phyloP scores from a whole-genome alignment of 1,140 invertebrate genomes.

The Trinorchestia longiramus region DNA sequence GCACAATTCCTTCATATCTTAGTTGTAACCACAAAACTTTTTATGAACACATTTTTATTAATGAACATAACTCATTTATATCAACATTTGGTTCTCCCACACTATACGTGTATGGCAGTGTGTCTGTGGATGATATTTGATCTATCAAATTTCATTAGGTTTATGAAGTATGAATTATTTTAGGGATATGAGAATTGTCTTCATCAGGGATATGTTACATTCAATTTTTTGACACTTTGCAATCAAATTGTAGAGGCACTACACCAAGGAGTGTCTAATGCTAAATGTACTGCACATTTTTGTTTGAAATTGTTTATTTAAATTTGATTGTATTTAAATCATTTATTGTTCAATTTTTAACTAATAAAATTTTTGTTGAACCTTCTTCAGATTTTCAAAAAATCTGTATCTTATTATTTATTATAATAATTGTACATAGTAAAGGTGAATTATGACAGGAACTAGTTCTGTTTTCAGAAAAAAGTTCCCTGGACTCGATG shows the following conservation, averaged over 20 bases:
- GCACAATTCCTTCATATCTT: too few relatives aligned
- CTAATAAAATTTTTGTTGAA: background rate
- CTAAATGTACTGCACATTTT: background rate
- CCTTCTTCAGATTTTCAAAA: background rate
- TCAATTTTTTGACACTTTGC: background rate
- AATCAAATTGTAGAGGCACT: background rate
- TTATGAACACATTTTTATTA: too few relatives aligned
- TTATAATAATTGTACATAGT: background rate
- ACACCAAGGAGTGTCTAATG: background rate
- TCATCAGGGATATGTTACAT: too few relatives aligned
- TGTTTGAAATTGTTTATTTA: background rate
- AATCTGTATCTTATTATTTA: background rate
- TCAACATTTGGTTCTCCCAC: too few relatives aligned
- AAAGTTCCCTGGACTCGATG: conserved; percentile 50
- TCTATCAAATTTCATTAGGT: too few relatives aligned
- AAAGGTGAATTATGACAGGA: background rate
- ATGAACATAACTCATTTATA: too few relatives aligned
- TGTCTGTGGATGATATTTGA: too few relatives aligned
- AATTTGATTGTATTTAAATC: background rate
- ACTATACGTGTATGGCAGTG: too few relatives aligned
- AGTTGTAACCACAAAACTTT: too few relatives aligned
- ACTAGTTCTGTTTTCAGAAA: conserved; percentile 31
- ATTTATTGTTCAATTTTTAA: background rate
- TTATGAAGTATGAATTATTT: too few relatives aligned
- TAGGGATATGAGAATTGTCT: too few relatives aligned